phyloP scores from a whole-genome alignment of 1,140 invertebrate genomes.

The Drosophila kikkawai region DNA sequence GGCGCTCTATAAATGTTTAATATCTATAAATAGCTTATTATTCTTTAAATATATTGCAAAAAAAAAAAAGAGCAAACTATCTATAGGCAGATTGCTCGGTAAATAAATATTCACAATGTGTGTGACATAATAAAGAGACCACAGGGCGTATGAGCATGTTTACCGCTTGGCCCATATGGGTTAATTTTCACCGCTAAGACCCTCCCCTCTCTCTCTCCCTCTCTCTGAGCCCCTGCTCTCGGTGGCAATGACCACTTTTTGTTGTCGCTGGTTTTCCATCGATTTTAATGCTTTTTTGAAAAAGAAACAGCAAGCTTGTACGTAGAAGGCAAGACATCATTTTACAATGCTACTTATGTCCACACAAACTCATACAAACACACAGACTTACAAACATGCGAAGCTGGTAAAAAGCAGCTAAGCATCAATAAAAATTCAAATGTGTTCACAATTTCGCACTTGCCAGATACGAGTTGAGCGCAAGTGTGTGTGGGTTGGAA shows the following conservation, averaged over 20 bases:
- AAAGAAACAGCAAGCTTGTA: conserved; percentile 63
- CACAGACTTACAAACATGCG: background rate
- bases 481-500: conserved; percentile 50
- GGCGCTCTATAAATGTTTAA: conserved; percentile 14
- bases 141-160: conserved; percentile 42
- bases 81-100: background rate
- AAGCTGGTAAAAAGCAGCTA: conserved; percentile 40
- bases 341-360: conserved; percentile 80
- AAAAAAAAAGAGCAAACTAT: background rate
- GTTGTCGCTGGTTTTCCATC: conserved; percentile 59
- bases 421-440: conserved; percentile 80
- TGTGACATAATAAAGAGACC: conserved; percentile 34
- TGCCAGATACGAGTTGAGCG: conserved; percentile 31
- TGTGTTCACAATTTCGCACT: conserved; percentile 77
- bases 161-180: conserved; percentile 32
- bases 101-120: conserved; percentile 17
- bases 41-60: conserved; percentile 33
- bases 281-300: conserved; percentile 73
- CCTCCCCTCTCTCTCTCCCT: background rate
- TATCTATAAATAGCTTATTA: conserved; percentile 21
- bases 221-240: conserved; percentile 12
- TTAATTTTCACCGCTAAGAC: conserved; percentile 35
- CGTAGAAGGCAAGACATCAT: conserved; percentile 83
- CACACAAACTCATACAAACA: conserved; percentile 28
- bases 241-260: conserved; percentile 52